These are phyloP conservation scores for Gobionotothen gibberifrons DNA, from an alignment of 2,797 vertebrate species.

Conservation along the genomic window DNA sequence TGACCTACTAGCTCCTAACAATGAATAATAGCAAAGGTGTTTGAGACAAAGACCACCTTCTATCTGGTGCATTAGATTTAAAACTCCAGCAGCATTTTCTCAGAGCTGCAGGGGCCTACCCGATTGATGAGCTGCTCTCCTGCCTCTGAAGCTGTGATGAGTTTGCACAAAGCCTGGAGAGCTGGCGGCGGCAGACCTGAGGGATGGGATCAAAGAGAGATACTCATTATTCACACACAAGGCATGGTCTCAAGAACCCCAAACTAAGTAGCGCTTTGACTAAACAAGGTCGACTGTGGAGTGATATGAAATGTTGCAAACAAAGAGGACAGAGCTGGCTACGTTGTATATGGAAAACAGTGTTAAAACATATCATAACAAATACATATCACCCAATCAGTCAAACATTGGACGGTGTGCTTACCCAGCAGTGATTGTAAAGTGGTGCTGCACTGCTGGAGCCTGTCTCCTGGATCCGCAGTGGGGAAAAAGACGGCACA, in stretches of 20 bases:
- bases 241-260: slow-evolving; percentile 10
- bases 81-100: slow-evolving; percentile 36
- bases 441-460: slow-evolving; percentile 97
- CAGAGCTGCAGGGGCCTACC: slow-evolving; percentile 84
- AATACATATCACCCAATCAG: neutral
- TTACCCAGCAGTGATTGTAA: slow-evolving; percentile 95
- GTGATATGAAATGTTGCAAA: slow-evolving; percentile 11
- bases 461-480: slow-evolving; percentile 93
- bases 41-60: slow-evolving; percentile 29
- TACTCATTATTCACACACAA: slow-evolving; percentile 52
- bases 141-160: slow-evolving; percentile 96
- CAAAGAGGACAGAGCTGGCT: neutral
- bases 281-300: slow-evolving; percentile 14
- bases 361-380: neutral
- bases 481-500: slow-evolving; percentile 98
- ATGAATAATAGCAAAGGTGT: neutral
- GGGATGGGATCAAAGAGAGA: slow-evolving; percentile 51
- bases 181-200: slow-evolving; percentile 95
- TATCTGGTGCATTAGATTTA: slow-evolving; percentile 17
- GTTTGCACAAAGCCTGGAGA: slow-evolving; percentile 98
- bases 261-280: slow-evolving; percentile 8
- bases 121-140: slow-evolving; percentile 98
- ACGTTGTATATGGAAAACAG: neutral
- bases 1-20: neutral
- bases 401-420: slow-evolving; percentile 14